phyloP scores from a whole-genome alignment of 2,888 invertebrate genomes.

The Pediacus dermestoides region DNA sequence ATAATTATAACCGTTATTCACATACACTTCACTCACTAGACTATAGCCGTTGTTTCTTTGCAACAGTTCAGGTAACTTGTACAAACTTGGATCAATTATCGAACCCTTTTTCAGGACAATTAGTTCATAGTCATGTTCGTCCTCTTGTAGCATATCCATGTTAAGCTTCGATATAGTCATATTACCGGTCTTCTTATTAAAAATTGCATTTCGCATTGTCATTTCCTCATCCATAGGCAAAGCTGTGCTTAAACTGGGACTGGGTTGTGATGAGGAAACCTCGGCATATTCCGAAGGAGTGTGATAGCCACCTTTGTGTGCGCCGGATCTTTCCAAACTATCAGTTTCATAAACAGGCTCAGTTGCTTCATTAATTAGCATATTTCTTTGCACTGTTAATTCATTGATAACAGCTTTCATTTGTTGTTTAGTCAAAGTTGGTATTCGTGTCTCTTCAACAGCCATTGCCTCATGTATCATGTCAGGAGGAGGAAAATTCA shows the following conservation, averaged over 20 bases:
- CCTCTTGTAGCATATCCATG: constrained; percentile 31
- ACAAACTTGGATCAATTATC: constrained; percentile 36
- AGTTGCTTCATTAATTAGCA: constrained; percentile 15
- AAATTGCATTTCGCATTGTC: constrained; percentile 73
- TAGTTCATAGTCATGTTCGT: constrained; percentile 51
- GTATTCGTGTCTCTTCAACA: constrained; percentile 50
- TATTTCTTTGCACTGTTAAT: constrained; percentile 40
- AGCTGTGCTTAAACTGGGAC: constrained; percentile 69
- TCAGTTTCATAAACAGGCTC: constrained; percentile 65
- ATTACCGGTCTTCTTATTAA: constrained; percentile 60
- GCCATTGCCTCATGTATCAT: constrained; percentile 67
- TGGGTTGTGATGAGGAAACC: constrained; percentile 65
- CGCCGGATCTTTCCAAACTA: constrained; percentile 62
- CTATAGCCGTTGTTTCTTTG: constrained; percentile 58
- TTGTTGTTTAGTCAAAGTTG: constrained; percentile 56
- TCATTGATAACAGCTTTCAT: constrained; percentile 63
- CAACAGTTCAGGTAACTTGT: constrained; percentile 54
- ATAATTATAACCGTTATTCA: constrained; percentile 70
- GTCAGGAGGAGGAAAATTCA: constrained; percentile 52
- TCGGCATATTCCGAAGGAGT: constrained; percentile 64
- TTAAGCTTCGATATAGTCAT: constrained; percentile 51
- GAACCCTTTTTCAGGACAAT: constrained; percentile 44
- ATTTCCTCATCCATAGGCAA: constrained; percentile 77
- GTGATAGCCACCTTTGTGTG: constrained; percentile 51
- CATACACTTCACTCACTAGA: constrained; percentile 74